A percentile compares a stretch with the other conserved stretches of the same genome.
Conservation (phyloP, 2,797 vertebrate genomes). For the Hippopotamyrus pictus region DNA sequence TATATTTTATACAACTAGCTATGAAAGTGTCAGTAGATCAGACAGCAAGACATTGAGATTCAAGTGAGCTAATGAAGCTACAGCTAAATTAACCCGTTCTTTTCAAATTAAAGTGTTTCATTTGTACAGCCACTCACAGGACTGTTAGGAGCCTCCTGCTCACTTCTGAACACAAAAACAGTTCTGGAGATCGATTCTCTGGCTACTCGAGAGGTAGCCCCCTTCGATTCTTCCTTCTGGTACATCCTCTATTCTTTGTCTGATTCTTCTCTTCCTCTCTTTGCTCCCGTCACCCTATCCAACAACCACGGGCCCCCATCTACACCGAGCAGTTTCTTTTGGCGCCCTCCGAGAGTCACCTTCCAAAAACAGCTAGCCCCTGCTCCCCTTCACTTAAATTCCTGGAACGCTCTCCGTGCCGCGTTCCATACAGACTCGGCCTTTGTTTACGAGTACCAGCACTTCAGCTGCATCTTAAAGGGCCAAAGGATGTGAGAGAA, state of each 20-base stretch:
- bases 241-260: conserved; percentile 13
- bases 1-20: background rate
- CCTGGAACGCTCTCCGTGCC: conserved; percentile 8
- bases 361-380: conserved; percentile 34
- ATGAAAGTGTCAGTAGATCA: background rate
- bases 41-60: background rate
- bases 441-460: conserved; percentile 20
- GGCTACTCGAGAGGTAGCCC: background rate
- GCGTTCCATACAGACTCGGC: conserved; percentile 11
- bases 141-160: background rate
- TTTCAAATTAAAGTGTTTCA: background rate
- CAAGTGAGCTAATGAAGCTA: background rate
- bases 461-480: background rate
- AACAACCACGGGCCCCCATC: background rate
- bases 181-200: background rate
- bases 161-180: background rate
- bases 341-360: conserved; percentile 20
- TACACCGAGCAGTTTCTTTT: background rate
- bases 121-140: background rate
- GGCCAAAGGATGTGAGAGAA: conserved; percentile 21
- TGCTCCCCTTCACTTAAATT: conserved; percentile 22
- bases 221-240: background rate
- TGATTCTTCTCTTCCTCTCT: conserved; percentile 15
- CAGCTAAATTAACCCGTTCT: background rate
- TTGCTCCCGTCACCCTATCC: background rate